Percentiles rank a stretch among this genome's conserved stretches.
These are phyloP conservation scores for Mesochorus sp. DNA, from an alignment of 2,888 invertebrate genomes.

Conservation along the genomic window DNA sequence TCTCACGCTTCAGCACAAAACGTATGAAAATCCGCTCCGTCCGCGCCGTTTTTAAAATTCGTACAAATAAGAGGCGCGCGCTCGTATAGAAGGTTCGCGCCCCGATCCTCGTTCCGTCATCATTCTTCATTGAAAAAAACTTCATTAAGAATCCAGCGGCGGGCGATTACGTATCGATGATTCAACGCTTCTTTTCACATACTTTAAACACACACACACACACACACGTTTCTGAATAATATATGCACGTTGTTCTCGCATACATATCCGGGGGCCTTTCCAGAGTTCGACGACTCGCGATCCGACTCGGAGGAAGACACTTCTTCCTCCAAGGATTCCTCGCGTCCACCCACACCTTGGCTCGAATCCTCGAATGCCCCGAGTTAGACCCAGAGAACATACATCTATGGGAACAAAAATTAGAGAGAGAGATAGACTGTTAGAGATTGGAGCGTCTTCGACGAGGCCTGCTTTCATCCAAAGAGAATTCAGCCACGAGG, in stretches of 20 bases:
- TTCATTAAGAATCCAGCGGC: too few relatives aligned
- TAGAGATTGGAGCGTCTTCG: conserved; percentile 7
- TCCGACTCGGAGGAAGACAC: conserved; percentile 21
- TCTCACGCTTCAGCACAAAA: conserved; percentile 39
- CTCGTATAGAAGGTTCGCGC: too few relatives aligned
- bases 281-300: conserved; percentile 55
- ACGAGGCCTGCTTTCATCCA: conserved; percentile 12
- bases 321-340: conserved; percentile 38
- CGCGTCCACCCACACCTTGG: conserved; percentile 52
- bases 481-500: conserved; percentile 38
- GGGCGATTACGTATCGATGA: conserved; percentile 17
- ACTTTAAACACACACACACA: too few relatives aligned
- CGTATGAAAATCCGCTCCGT: conserved; percentile 53
- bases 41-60: not conserved
- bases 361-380: conserved; percentile 61
- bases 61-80: not conserved
- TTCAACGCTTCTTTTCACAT: too few relatives aligned
- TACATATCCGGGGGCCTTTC: conserved; percentile 65
- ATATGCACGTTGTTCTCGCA: conserved; percentile 47
- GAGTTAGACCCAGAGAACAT: not conserved
- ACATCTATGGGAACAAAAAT: not conserved
- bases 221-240: conserved; percentile 20
- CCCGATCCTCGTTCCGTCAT: too few relatives aligned
- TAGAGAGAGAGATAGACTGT: not conserved
- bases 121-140: too few relatives aligned